Conservation (phyloP, 2,888 invertebrate species). For the Parnassius orleans region DNA sequence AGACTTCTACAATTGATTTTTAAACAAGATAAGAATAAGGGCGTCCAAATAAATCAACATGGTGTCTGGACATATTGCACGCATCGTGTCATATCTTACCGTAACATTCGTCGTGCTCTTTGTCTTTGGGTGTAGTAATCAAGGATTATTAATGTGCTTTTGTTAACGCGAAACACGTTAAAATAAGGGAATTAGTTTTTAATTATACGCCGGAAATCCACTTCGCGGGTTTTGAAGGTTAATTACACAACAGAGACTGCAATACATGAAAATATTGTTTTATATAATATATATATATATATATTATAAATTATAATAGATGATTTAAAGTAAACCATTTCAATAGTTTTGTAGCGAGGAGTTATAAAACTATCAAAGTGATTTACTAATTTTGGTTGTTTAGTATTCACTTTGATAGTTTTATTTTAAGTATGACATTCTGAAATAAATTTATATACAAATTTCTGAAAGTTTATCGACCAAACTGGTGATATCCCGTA, state of each 20-base stretch:
- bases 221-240: conserved; percentile 31
- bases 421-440: too few relatives aligned
- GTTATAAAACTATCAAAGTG: too few relatives aligned
- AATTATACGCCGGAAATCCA: conserved; percentile 66
- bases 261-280: neutral
- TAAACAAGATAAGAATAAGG: conserved; percentile 5
- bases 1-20: conserved; percentile 9
- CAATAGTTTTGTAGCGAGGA: too few relatives aligned
- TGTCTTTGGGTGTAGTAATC: conserved; percentile 51
- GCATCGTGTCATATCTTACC: conserved; percentile 12
- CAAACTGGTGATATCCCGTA: too few relatives aligned
- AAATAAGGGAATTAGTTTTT: conserved; percentile 64
- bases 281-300: too few relatives aligned
- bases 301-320: too few relatives aligned
- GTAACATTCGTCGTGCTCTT: conserved; percentile 24
- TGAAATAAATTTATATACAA: too few relatives aligned
- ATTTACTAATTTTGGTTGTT: too few relatives aligned
- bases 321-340: too few relatives aligned
- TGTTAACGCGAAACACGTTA: conserved; percentile 54
- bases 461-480: too few relatives aligned
- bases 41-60: conserved; percentile 15
- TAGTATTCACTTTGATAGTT: too few relatives aligned
- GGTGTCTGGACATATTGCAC: conserved; percentile 15
- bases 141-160: conserved; percentile 70
- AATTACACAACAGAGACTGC: conserved; percentile 18